Evolutionary conservation across 1,140 invertebrate genomes (phyloP).

Genomic region (Aphidius ervi): DNA sequence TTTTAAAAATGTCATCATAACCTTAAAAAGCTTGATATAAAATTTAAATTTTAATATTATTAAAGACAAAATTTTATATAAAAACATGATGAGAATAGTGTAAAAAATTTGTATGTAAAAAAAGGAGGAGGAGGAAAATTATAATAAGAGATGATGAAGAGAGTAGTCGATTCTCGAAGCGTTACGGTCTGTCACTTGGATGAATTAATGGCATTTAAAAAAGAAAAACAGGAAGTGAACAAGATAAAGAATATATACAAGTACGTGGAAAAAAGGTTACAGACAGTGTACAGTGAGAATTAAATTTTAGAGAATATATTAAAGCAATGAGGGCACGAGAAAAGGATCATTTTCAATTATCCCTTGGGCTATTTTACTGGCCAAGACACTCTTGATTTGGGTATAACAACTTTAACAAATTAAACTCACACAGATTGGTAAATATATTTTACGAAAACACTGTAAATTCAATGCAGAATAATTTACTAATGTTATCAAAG

Average conservation of each 20-base stretch:
- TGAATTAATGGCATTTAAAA: slow-evolving; percentile 19
- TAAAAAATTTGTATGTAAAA: background rate
- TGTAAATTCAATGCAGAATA: too few relatives aligned
- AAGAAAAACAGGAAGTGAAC: slow-evolving; percentile 2
- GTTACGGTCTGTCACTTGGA: slow-evolving; percentile 21
- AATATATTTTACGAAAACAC: too few relatives aligned
- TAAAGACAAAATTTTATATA: too few relatives aligned
- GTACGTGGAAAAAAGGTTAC: slow-evolving; percentile 1
- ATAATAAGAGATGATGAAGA: slow-evolving; percentile 5
- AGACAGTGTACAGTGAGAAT: background rate
- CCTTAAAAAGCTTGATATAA: too few relatives aligned
- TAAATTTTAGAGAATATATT: too few relatives aligned
- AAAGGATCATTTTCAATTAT: slow-evolving; percentile 28
- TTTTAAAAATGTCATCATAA: too few relatives aligned
- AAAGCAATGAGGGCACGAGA: background rate
- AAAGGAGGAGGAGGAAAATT: background rate
- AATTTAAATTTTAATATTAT: too few relatives aligned
- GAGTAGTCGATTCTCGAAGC: slow-evolving; percentile 14
- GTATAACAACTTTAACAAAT: slow-evolving; percentile 15
- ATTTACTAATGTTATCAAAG: background rate
- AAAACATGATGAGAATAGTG: too few relatives aligned
- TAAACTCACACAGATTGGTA: background rate
- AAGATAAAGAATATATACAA: slow-evolving; percentile 1
- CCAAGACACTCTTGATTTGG: slow-evolving; percentile 27
- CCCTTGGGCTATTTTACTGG: slow-evolving; percentile 26